Evolutionary conservation across 2,797 vertebrate genomes (phyloP).

Genomic region (Eleutherodactylus coqui): DNA sequence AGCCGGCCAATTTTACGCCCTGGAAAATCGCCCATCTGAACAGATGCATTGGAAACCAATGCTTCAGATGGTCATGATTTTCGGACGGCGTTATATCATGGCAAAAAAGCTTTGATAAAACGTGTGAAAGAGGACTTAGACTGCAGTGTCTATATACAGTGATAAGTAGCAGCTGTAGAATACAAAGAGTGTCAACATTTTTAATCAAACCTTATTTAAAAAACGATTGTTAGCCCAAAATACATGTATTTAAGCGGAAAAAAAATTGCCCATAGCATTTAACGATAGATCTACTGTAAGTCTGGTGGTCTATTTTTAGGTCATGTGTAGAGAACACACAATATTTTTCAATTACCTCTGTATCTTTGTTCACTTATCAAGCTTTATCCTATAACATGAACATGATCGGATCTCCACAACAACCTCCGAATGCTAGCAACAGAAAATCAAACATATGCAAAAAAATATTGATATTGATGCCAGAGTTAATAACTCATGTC

Average conservation of each 20-base stretch:
- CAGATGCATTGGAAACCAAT: too few species aligned
- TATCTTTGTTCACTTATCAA: constrained; percentile 43
- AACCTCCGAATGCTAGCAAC: constrained; percentile 42
- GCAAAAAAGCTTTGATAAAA: too few species aligned
- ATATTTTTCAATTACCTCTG: constrained; percentile 30
- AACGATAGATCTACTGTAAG: neutral
- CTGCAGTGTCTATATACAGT: too few species aligned
- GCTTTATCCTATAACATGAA: constrained; percentile 25
- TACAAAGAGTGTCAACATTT: too few species aligned
- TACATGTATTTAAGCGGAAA: neutral
- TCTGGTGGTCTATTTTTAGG: constrained; percentile 2
- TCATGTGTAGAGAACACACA: neutral
- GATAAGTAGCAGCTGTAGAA: too few species aligned
- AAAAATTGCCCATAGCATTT: neutral
- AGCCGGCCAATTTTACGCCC: too few species aligned
- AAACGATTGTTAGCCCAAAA: too few species aligned
- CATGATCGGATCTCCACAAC: constrained; percentile 3
- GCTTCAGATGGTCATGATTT: too few species aligned
- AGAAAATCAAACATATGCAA: constrained; percentile 47
- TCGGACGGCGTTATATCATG: too few species aligned
- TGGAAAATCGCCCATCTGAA: too few species aligned
- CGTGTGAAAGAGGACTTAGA: too few species aligned
- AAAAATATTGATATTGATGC: constrained; percentile 51
- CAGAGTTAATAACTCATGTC: constrained; percentile 62
- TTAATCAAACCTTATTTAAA: too few species aligned